Base-by-base conservation (phyloP, 2,797 vertebrate genomes). In the Anguilla anguilla region DNA sequence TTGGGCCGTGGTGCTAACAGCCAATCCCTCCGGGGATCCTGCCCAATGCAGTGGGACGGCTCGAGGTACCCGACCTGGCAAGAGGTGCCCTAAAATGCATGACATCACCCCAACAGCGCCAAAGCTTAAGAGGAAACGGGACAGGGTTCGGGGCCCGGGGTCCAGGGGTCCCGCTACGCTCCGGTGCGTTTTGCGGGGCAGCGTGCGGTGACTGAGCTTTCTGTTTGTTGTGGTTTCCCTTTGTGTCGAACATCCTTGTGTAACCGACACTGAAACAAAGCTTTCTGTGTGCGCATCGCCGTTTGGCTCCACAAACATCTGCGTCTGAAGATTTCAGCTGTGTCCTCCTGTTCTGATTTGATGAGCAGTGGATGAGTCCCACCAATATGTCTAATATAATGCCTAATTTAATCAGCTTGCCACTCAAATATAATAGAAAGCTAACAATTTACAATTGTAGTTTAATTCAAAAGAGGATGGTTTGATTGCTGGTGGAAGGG, bases 201-300 rank as follows among this genome's bases (percentile, higher is more conserved):
- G 46, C n/a, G 46, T 28, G 79, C 46, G 35, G 19, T 82, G 79
- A 82, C 51, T 82, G 79, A 82, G 39, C 28, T 10, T 82, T 82
- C 79, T 82, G 79, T 82, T 82, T 82, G 79, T 82, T 82, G 79
- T 82, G 46, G 19, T 82, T 79, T 46, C 13, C 39, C 51, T 46
- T 17, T 83, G 55, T 46, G 67, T 59, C 77, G 19, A 25, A 43
- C 77, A 64, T 74, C 55, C 64, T 87, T 67, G 77, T 87, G 57
- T 87, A 87, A 61, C 77, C 57, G 59, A 43, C 35, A 57, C n/a
- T 17, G 43, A 69, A 83, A 67, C 46, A 87, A 69, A 83, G 79
- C 43, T 83, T 83, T 83, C 35, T 64, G 57, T 67, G 79, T 69
- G 43, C 13, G 77, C 31, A 7, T 39, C 82, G 0, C 13, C 19